Base-by-base conservation (phyloP, 2,797 vertebrate species). In the Microctenopoma lineatum region DNA sequence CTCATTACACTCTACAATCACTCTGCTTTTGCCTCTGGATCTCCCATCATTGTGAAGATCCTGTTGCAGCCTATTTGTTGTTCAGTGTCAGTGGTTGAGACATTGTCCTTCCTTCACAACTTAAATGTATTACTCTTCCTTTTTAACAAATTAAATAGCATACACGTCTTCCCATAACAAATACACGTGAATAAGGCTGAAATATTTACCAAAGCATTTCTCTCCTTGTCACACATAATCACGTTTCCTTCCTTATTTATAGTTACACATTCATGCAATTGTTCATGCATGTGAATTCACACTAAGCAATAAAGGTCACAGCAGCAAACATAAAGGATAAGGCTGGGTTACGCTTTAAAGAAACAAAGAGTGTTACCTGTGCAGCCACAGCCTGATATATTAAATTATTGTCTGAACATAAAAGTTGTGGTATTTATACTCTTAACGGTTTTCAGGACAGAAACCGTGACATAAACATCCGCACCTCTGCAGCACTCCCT, bases 241-340 rank as follows among this genome's bases (percentile, higher is more conserved):
- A 63, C 7, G 5, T 15, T 21, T 15, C 16, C 3, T 27, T n/a
- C 4, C 6, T 29, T 2, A n/a, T 42, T 29, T 29, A 7, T 14
- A 54, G 25, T 55, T 13, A 51, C 3, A 63, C 27, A 61, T 36
- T 48, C 54, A 48, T 80, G 75, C 77, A 77, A 32, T 66, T 12
- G 52, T 27, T 52, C 68, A 84, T 80, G 73, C 56, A 67, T 38
- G 58, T 2, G 45, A 66, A 76, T 82, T 62, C 62, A 63, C 12
- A 41, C 64, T 4, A 11, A 25, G 66, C 36, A 60, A 32, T 42
- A 42, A 25, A 58, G n/a, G 27, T 62, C 42, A 59, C 29, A 34
- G 39, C 15, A 72, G 41, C 11, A 71, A 34, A 51, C 7, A 48
- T 27, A 39, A 70, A 77, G 44, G 34, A 77, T 2, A 62, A 70